Conservation (phyloP, 2,113 vertebrate genomes). For the Reinhardtius hippoglossoides region DNA sequence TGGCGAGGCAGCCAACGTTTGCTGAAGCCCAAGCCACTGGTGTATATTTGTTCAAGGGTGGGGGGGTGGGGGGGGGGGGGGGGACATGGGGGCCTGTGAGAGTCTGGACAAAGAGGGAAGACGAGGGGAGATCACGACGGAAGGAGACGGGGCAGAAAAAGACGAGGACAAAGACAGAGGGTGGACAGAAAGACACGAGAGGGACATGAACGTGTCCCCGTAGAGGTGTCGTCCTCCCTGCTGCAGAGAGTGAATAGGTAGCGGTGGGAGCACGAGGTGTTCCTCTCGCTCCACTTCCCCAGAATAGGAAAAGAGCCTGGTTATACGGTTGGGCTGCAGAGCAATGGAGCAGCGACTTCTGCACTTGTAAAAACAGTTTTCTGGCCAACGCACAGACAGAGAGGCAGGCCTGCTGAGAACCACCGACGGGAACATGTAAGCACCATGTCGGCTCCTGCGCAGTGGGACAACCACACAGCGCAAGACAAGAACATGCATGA, state of each 20-base stretch:
- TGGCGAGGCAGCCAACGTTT: constrained; percentile 69
- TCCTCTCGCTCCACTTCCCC: constrained; percentile 65
- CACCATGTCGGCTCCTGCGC: constrained; percentile 30
- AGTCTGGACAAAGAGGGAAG: constrained; percentile 58
- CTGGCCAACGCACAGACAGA: constrained; percentile 70
- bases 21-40: constrained; percentile 61
- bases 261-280: constrained; percentile 47
- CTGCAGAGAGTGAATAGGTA: not conserved
- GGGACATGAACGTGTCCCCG: not conserved
- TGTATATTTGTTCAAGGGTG: constrained; percentile 75
- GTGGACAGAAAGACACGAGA: constrained; percentile 6
- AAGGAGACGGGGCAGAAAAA: constrained; percentile 16
- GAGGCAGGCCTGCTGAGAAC: constrained; percentile 68
- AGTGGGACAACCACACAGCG: constrained; percentile 27
- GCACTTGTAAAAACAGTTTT: constrained; percentile 83
- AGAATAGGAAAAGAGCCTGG: constrained; percentile 78
- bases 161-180: not conserved
- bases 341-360: constrained; percentile 80
- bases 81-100: constrained; percentile 36
- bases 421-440: constrained; percentile 54
- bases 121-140: constrained; percentile 46
- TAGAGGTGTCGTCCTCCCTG: constrained; percentile 10
- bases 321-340: constrained; percentile 80
- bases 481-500: constrained; percentile 33
- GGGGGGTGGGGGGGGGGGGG: constrained; percentile 14